Evolutionary conservation across 2,797 vertebrate genomes (phyloP).

Genomic region (Delichon dasypus): DNA sequence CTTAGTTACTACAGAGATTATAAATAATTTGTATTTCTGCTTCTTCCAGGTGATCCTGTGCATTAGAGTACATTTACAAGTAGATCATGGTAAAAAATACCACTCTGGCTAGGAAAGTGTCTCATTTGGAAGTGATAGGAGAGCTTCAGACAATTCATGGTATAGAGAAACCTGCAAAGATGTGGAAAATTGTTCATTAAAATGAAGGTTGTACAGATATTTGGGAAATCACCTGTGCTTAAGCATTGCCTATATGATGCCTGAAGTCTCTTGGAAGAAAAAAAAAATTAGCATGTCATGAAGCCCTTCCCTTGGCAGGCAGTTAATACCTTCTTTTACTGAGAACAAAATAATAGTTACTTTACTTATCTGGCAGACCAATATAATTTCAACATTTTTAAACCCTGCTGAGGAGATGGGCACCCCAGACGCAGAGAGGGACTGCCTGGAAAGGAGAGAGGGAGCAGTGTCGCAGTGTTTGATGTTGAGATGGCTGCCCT

Average conservation of each 20-base stretch:
- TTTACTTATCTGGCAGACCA: background rate
- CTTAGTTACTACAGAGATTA: background rate
- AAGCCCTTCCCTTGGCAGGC: background rate
- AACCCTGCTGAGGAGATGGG: background rate
- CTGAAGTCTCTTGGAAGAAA: background rate
- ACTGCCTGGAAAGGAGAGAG: background rate
- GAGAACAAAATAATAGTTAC: background rate
- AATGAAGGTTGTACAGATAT: background rate
- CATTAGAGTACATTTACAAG: background rate
- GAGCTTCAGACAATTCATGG: background rate
- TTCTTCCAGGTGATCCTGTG: background rate
- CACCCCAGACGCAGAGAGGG: background rate
- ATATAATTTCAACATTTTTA: background rate
- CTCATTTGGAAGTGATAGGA: background rate
- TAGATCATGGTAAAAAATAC: background rate
- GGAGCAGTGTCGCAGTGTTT: accelerated
- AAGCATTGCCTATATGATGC: background rate
- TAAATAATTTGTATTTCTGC: background rate
- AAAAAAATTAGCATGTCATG: background rate
- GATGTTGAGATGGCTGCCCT: background rate
- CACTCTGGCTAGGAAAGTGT: background rate
- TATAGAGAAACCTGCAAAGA: background rate
- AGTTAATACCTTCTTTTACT: background rate
- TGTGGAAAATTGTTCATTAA: background rate
- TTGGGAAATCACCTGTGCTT: background rate